phyloP scores from a whole-genome alignment of 2,888 invertebrate genomes.

The Lasioglossum calceatum region DNA sequence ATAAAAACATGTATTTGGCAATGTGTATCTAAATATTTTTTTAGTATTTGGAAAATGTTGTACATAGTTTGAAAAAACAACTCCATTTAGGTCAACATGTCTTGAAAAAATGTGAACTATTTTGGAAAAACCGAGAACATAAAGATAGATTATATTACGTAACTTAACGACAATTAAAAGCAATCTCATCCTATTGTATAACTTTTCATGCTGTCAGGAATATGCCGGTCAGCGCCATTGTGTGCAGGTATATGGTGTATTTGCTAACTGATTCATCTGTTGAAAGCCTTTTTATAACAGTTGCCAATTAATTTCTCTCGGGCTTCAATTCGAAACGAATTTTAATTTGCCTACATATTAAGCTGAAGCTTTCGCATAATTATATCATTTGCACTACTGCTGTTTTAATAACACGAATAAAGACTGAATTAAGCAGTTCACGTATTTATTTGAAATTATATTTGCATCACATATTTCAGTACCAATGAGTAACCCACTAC shows the following conservation, averaged over 20 bases:
- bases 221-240: conserved; percentile 85
- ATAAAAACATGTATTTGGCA: not conserved
- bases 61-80: not conserved
- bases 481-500: not conserved
- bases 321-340: not conserved
- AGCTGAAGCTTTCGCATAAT: not conserved
- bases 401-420: not conserved
- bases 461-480: not conserved
- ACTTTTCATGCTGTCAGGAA: conserved; percentile 84
- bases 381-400: conserved; percentile 8
- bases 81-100: not conserved
- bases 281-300: not conserved
- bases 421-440: not conserved
- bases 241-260: conserved; percentile 84
- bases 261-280: conserved; percentile 20
- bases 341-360: conserved; percentile 6
- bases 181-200: conserved; percentile 67
- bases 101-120: not conserved
- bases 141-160: conserved; percentile 15
- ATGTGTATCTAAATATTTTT: not conserved
- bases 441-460: not conserved
- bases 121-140: not conserved
- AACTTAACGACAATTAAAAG: conserved; percentile 35
- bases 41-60: not conserved
- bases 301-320: conserved; percentile 6